These are phyloP conservation scores for Danionella cerebrum DNA, from an alignment of 2,113 vertebrate species.

Conservation along the genomic window DNA sequence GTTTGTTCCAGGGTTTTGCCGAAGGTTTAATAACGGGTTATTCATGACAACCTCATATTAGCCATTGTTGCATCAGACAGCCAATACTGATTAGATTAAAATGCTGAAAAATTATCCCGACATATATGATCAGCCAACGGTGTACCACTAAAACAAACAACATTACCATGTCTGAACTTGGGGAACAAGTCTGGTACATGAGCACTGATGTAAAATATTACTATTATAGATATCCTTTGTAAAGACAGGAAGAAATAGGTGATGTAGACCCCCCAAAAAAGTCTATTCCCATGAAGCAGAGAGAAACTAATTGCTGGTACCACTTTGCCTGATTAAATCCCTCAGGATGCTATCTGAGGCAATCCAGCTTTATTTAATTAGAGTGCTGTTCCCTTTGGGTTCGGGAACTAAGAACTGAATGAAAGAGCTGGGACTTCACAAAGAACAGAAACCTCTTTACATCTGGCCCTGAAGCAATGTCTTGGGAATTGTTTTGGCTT, in stretches of 20 bases:
- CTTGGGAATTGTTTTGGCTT: slow-evolving; percentile 15
- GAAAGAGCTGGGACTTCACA: slow-evolving; percentile 5
- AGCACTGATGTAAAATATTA: no score
- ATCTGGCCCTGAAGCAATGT: not conserved
- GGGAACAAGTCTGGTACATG: no score
- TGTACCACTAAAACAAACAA: no score
- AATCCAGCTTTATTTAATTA: slow-evolving; percentile 41
- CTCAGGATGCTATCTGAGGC: slow-evolving; percentile 16
- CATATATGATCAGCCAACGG: no score
- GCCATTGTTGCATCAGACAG: no score
- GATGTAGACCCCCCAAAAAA: not conserved
- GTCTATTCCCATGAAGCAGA: slow-evolving; percentile 5
- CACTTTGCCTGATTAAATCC: slow-evolving; percentile 46
- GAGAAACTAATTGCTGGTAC: slow-evolving; percentile 36
- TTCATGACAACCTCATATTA: no score
- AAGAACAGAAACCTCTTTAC: not conserved
- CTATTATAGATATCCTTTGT: no score
- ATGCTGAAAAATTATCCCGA: no score
- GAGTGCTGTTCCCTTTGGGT: slow-evolving; percentile 24
- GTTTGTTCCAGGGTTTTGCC: no score
- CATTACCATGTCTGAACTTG: no score
- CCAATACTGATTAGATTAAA: no score
- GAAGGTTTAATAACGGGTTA: no score
- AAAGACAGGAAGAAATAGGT: slow-evolving; percentile 14
- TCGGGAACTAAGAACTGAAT: slow-evolving; percentile 19